These are phyloP conservation scores for Meloe dianella DNA, from an alignment of 2,888 invertebrate genomes.

Conservation along the genomic window DNA sequence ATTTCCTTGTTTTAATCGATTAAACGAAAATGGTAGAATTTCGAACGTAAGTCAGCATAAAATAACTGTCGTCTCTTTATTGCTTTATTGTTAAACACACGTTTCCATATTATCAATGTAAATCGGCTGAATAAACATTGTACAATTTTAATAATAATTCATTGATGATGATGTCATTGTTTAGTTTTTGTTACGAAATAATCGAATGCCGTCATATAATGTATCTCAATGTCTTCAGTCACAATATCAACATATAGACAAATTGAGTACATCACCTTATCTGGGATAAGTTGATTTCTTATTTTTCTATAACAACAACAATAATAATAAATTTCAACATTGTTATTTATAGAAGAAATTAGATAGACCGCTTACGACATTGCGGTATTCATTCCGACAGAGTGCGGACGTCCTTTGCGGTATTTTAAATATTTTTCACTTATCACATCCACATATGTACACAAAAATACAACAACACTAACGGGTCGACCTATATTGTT, in stretches of 20 bases:
- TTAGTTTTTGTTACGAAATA: background rate
- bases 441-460: background rate
- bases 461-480: background rate
- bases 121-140: conserved; percentile 8
- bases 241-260: background rate
- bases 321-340: background rate
- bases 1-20: conserved; percentile 4
- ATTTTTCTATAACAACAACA: background rate
- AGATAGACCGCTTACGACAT: background rate
- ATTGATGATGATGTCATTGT: conserved; percentile 10
- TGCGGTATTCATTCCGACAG: background rate
- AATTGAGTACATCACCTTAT: background rate
- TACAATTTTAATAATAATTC: background rate
- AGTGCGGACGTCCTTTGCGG: conserved; percentile 11
- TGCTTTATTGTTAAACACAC: conserved; percentile 2
- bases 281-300: background rate
- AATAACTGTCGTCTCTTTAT: background rate
- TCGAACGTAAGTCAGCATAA: background rate
- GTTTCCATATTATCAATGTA: conserved; percentile 3
- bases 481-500: background rate
- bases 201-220: background rate
- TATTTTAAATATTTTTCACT: conserved; percentile 7
- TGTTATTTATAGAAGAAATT: background rate
- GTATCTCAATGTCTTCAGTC: background rate
- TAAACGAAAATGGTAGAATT: background rate